These are phyloP conservation scores for Tonatia bakeri DNA, from an alignment of 2,113 vertebrate genomes.

Conservation along the genomic window DNA sequence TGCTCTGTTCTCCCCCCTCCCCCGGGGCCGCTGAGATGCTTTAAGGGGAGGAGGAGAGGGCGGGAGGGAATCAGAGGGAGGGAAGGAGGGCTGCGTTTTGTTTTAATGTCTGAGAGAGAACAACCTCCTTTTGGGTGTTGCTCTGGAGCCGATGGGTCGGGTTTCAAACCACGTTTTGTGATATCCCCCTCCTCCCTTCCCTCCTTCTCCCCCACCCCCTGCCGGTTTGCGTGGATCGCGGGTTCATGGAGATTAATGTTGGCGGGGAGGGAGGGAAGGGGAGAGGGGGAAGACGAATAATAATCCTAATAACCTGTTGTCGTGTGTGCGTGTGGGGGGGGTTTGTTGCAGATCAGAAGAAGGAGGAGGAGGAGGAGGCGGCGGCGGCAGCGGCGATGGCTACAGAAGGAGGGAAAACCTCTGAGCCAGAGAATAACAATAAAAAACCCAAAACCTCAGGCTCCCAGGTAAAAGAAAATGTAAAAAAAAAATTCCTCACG, in stretches of 20 bases:
- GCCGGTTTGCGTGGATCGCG: slow-evolving; percentile 57
- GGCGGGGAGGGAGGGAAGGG: neutral
- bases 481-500: neutral
- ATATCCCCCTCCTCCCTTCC: slow-evolving; percentile 69
- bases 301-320: slow-evolving; percentile 80
- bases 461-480: slow-evolving; percentile 90
- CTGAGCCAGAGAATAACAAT: slow-evolving; percentile 88
- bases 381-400: slow-evolving; percentile 84
- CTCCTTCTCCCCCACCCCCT: slow-evolving; percentile 62
- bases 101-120: slow-evolving; percentile 82
- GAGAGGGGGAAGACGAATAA: slow-evolving; percentile 28
- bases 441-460: slow-evolving; percentile 96
- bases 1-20: slow-evolving; percentile 77
- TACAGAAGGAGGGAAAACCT: slow-evolving; percentile 96
- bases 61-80: slow-evolving; percentile 80
- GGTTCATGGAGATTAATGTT: slow-evolving; percentile 69
- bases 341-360: slow-evolving; percentile 93
- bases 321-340: slow-evolving; percentile 66
- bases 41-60: slow-evolving; percentile 84
- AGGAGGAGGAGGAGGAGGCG: slow-evolving; percentile 88
- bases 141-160: slow-evolving; percentile 86
- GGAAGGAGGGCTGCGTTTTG: slow-evolving; percentile 73
- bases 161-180: slow-evolving; percentile 87
- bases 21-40: slow-evolving; percentile 83
- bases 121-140: slow-evolving; percentile 86